Conservation (phyloP, 2,888 invertebrate genomes). For the Phortica magna region DNA sequence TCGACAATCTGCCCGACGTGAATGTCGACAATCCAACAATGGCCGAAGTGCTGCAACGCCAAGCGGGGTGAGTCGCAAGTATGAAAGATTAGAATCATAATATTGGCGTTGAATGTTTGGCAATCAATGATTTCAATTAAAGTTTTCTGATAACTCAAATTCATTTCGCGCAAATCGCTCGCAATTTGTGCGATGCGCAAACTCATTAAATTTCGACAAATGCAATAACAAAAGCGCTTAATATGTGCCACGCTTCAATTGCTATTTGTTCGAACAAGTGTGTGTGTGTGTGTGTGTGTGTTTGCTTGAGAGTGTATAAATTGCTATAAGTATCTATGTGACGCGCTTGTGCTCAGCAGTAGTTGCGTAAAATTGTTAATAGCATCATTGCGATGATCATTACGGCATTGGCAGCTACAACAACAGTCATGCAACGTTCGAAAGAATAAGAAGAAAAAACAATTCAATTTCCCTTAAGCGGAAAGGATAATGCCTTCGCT, state of each 20-base stretch:
- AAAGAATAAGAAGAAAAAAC: conserved; percentile 47
- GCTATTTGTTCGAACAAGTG: neutral
- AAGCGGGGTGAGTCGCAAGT: conserved; percentile 76
- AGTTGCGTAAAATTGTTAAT: conserved; percentile 13
- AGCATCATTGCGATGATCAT: conserved; percentile 16
- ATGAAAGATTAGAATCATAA: neutral
- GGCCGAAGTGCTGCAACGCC: conserved; percentile 82
- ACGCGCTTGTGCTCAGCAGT: neutral
- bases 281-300: neutral
- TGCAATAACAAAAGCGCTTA: conserved; percentile 5
- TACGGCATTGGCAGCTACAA: neutral
- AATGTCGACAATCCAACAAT: conserved; percentile 84
- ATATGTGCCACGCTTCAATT: neutral
- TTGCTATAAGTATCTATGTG: neutral
- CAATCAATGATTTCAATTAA: conserved; percentile 15
- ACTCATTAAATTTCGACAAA: conserved; percentile 5
- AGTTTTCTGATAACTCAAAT: neutral
- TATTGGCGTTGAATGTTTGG: neutral
- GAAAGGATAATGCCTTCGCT: conserved; percentile 62
- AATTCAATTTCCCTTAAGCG: conserved; percentile 68
- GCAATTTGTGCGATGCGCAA: neutral
- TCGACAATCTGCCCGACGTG: conserved; percentile 80
- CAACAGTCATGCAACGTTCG: neutral
- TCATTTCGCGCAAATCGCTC: conserved; percentile 5
- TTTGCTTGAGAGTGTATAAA: neutral